Evolutionary conservation across 35 echinoderm and acorn worm genomes (phyloP).

Genomic region (Hemicentrotus pulcherrimus): DNA sequence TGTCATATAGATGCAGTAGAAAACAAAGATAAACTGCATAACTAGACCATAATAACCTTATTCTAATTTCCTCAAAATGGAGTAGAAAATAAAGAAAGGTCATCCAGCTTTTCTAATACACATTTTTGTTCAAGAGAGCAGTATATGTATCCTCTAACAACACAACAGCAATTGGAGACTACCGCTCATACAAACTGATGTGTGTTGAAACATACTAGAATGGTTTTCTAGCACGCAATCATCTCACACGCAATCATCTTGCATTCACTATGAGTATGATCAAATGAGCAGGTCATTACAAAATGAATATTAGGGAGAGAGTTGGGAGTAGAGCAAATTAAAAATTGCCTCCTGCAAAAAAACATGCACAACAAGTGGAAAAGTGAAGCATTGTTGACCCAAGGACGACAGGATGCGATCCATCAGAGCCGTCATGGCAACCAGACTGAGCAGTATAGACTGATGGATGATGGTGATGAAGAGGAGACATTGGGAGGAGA

Average conservation of each 20-base stretch:
- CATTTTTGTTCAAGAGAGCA: no score
- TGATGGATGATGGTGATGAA: slow-evolving; percentile 26
- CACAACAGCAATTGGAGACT: no score
- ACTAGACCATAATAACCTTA: no score
- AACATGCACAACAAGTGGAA: neutral
- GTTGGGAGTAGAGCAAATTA: neutral
- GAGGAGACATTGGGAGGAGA: slow-evolving; percentile 6
- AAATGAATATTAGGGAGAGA: slow-evolving; percentile 10
- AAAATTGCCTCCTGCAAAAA: neutral
- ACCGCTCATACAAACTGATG: neutral
- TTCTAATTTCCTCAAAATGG: no score
- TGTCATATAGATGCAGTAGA: no score
- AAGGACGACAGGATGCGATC: slow-evolving; percentile 36
- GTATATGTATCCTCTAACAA: no score
- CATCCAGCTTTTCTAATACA: no score
- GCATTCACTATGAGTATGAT: neutral
- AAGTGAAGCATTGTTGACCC: neutral
- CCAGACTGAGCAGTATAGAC: neutral
- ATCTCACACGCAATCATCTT: neutral
- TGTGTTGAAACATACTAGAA: neutral
- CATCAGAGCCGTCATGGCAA: slow-evolving; percentile 8
- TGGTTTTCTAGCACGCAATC: neutral
- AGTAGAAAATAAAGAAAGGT: neutral
- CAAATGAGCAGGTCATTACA: neutral
- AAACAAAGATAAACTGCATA: no score